A percentile compares a stretch with the other conserved stretches of the same genome.
Evolutionary conservation across 2,888 invertebrate species (phyloP).

Genomic region (Andricus quercusramuli): DNA sequence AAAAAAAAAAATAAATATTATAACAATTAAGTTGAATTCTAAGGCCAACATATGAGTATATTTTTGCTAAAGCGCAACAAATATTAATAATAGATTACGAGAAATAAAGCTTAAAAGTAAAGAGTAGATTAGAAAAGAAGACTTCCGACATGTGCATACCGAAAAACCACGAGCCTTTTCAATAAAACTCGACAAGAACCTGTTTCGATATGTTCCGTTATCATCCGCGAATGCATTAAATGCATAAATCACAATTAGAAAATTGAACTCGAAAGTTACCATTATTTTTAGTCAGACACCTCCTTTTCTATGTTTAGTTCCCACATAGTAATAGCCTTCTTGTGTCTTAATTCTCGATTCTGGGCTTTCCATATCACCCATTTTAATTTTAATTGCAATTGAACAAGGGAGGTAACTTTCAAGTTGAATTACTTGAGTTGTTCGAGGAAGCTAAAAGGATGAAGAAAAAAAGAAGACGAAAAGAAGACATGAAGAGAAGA

Average conservation of each 20-base stretch:
- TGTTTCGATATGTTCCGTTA: conserved; percentile 4
- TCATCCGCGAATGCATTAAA: conserved; percentile 6
- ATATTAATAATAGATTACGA: background rate
- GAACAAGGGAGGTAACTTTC: conserved; percentile 6
- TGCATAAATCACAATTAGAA: conserved; percentile 23
- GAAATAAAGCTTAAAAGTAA: background rate
- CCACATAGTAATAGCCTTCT: background rate
- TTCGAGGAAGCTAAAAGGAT: background rate
- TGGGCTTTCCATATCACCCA: conserved; percentile 8
- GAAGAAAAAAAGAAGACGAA: conserved; percentile 43
- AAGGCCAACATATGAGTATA: background rate
- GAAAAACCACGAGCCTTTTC: background rate
- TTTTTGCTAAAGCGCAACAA: background rate
- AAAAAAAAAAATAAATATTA: too few species aligned
- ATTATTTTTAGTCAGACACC: conserved; percentile 4
- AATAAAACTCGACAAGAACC: conserved; percentile 14
- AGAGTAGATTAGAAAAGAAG: conserved; percentile 4
- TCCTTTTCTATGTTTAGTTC: conserved; percentile 12
- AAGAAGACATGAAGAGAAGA: background rate
- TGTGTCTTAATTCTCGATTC: conserved; percentile 8
- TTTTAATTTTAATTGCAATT: conserved; percentile 30
- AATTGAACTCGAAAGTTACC: conserved; percentile 4
- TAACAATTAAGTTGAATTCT: too few species aligned
- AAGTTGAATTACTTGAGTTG: conserved; percentile 11
- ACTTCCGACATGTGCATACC: conserved; percentile 6